Percentiles rank a stretch among this genome's conserved stretches.
phyloP scores from a whole-genome alignment of 2,888 invertebrate genomes.

The Parascotia fuliginaria region DNA sequence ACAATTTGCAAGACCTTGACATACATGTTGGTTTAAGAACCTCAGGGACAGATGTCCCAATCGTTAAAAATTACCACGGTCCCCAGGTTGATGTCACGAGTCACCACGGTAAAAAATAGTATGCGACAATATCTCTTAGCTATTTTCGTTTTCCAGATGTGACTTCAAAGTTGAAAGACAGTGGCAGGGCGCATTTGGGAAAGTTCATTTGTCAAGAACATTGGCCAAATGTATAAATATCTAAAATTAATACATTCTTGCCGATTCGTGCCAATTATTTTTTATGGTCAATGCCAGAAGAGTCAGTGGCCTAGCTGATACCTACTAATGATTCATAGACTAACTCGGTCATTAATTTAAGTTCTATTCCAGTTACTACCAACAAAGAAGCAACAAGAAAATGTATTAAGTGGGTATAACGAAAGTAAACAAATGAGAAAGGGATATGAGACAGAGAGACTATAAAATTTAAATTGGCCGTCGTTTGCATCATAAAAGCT shows the following conservation, averaged over 20 bases:
- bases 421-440: background rate
- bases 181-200: conserved; percentile 24
- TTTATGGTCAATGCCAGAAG: too few species aligned
- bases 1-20: conserved; percentile 64
- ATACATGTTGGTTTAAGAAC: conserved; percentile 56
- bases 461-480: background rate
- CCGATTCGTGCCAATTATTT: too few species aligned
- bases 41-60: conserved; percentile 53
- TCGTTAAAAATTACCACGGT: conserved; percentile 56
- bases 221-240: background rate
- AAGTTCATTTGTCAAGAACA: conserved; percentile 13
- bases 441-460: background rate
- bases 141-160: conserved; percentile 56
- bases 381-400: too few species aligned
- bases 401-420: background rate
- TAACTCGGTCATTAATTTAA: too few species aligned
- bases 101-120: conserved; percentile 59
- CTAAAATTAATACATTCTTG: background rate
- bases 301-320: too few species aligned
- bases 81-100: conserved; percentile 65
- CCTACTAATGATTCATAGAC: too few species aligned
- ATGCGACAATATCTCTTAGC: conserved; percentile 47
- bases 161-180: conserved; percentile 45
- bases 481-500: background rate
- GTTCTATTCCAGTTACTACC: too few species aligned